Evolutionary conservation across 2,113 vertebrate genomes (phyloP).

Genomic region (Pseudonaja textilis): DNA sequence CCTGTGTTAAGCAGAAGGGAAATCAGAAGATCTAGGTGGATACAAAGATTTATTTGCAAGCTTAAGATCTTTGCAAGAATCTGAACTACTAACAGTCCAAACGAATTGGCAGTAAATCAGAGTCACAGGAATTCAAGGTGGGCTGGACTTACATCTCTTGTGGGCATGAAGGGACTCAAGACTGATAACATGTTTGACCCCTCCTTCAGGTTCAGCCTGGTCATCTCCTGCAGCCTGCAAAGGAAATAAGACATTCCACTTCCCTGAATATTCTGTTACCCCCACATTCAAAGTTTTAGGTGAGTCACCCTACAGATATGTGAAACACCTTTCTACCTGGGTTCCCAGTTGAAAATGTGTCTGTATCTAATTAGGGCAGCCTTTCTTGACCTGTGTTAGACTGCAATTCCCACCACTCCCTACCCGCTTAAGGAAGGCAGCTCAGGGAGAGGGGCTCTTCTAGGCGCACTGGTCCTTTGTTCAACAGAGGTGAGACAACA

Average conservation of each 20-base stretch:
- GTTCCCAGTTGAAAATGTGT: background rate
- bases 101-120: background rate
- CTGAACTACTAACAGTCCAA: background rate
- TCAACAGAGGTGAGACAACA: background rate
- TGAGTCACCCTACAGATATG: background rate
- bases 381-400: background rate
- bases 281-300: background rate
- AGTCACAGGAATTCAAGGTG: background rate
- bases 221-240: background rate
- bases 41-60: background rate
- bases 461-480: fast-evolving
- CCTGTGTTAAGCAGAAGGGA: background rate
- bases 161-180: background rate
- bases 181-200: background rate
- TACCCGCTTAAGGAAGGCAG: background rate
- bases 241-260: background rate
- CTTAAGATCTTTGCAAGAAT: background rate
- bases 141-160: background rate
- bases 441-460: background rate
- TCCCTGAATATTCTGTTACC: no score
- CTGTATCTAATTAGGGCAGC: background rate
- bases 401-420: background rate
- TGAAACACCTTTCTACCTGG: background rate
- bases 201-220: background rate
- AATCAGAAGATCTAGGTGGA: background rate